Conservation (phyloP, 2,113 vertebrate species). For the Scartelaos histophorus region DNA sequence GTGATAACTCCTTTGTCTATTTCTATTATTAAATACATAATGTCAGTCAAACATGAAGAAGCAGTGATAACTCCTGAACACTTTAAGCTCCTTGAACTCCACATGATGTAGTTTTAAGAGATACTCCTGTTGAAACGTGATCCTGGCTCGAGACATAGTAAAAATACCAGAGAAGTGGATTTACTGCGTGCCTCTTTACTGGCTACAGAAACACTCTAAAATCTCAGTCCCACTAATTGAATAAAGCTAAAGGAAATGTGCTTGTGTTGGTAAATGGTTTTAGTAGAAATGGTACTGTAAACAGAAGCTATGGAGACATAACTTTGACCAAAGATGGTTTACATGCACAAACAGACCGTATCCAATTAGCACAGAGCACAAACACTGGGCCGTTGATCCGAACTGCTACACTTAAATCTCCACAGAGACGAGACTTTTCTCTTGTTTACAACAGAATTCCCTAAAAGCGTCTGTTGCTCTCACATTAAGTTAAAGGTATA, state of each 20-base stretch:
- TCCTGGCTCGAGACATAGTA: slow-evolving; percentile 18
- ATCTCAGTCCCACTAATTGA: slow-evolving; percentile 52
- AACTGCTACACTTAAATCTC: slow-evolving; percentile 26
- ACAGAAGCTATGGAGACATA: slow-evolving; percentile 41
- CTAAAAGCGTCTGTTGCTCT: slow-evolving; percentile 62
- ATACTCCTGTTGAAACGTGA: neutral
- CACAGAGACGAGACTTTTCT: slow-evolving; percentile 37
- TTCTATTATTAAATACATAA: too few species aligned
- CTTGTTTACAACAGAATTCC: slow-evolving; percentile 66
- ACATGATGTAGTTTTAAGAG: slow-evolving; percentile 2
- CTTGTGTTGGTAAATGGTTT: slow-evolving; percentile 16
- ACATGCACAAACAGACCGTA: slow-evolving; percentile 45
- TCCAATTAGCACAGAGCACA: slow-evolving; percentile 31
- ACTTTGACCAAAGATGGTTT: slow-evolving; percentile 52
- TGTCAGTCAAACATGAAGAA: neutral
- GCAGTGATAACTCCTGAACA: neutral
- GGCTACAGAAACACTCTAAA: slow-evolving; percentile 21
- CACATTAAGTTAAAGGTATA: slow-evolving; percentile 50
- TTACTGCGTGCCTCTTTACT: slow-evolving; percentile 21
- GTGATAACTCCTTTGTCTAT: too few species aligned
- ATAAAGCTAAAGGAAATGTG: slow-evolving; percentile 40
- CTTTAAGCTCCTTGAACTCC: slow-evolving; percentile 26
- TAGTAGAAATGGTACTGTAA: slow-evolving; percentile 36
- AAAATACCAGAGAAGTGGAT: slow-evolving; percentile 4
- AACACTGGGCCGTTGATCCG: slow-evolving; percentile 16